phyloP scores from a whole-genome alignment of 2,113 vertebrate genomes.

The Dolichallabes microphthalmus region DNA sequence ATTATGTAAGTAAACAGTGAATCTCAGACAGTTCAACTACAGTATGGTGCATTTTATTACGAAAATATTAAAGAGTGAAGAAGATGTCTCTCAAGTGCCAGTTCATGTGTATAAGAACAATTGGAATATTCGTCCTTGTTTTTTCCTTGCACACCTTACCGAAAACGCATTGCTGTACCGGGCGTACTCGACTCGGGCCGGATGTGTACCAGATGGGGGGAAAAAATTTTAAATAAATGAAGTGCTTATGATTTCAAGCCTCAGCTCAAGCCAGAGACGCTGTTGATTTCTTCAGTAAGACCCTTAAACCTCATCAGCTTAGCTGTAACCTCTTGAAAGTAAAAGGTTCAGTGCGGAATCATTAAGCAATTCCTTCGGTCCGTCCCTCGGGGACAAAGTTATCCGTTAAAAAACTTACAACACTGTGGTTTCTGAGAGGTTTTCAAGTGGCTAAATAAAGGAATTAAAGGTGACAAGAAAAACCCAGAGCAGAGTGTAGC shows the following conservation, averaged over 20 bases:
- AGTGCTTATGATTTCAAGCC: not conserved
- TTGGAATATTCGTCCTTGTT: not conserved
- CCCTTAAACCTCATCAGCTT: conserved; percentile 15
- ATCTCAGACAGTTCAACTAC: not conserved
- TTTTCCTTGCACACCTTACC: not conserved
- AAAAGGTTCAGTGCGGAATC: not conserved
- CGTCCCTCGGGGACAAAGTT: not conserved
- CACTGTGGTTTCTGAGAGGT: not conserved
- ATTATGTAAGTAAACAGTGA: conserved; percentile 28
- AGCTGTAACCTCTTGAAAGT: not conserved
- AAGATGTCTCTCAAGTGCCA: not conserved
- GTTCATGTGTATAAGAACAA: not conserved
- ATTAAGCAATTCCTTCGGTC: not conserved
- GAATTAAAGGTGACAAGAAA: not conserved
- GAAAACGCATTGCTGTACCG: not conserved
- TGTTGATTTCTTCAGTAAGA: not conserved
- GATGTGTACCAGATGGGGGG: not conserved
- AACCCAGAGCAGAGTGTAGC: not conserved
- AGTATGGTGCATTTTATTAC: not conserved
- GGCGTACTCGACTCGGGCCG: too few species aligned
- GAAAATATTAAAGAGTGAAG: not conserved
- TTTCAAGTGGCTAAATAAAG: not conserved
- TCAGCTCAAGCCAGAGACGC: not conserved
- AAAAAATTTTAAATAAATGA: too few species aligned
- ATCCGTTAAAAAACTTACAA: not conserved